Evolutionary conservation across 2,888 invertebrate species (phyloP), one percentile per base, ranked within the genome.

Genomic region (Drosophila atripex): DNA sequence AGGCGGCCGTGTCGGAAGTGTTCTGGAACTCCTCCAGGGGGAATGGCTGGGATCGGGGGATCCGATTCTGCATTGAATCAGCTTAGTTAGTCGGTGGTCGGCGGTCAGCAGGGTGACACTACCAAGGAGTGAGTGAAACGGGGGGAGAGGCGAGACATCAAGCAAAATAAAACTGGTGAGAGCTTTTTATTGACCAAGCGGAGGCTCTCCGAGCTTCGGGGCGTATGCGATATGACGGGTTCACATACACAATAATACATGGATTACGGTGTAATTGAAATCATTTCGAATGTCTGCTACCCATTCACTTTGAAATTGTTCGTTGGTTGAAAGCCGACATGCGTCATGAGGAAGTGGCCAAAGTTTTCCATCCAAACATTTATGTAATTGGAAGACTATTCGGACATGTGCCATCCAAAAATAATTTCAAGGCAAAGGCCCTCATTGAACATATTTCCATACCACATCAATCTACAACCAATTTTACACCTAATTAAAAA

Each of bases 151-250:
- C 4, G 6, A 32, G 38, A 5, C 41, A 14, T 35, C 32, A 54
- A 72, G 53, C 64, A 65, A 74, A 61, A 52, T 70, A 54, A 57
- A 70, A 54, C 64, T 72, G 71, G 77, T 85, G 83, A 82, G 80
- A 82, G 79, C 74, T 77, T 77, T 71, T 59, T 60, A 60, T 60
- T 69, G 39, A 60, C 45, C 53, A 25, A 38, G 50, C 38, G 38
- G 8, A 35, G 14, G 46, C 60, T 54, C 70, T 60, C 53, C n/a
- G 49, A 46, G 35, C 21, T 60, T 45, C 46, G 23, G 52, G 52
- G 16, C 18, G 16, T 63, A 21, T 55, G 41, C 71, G 56, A 23
- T 60, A n/a, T 41, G 51, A 75, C 70, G 75, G 54, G 64, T 65
- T 58, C 63, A 38, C 51, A 50, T 9, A 64, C 55, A 50, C 54